Conservation (phyloP, 30 jellyfish, hydroid and myxozoan species). For the Hydractinia echinata region DNA sequence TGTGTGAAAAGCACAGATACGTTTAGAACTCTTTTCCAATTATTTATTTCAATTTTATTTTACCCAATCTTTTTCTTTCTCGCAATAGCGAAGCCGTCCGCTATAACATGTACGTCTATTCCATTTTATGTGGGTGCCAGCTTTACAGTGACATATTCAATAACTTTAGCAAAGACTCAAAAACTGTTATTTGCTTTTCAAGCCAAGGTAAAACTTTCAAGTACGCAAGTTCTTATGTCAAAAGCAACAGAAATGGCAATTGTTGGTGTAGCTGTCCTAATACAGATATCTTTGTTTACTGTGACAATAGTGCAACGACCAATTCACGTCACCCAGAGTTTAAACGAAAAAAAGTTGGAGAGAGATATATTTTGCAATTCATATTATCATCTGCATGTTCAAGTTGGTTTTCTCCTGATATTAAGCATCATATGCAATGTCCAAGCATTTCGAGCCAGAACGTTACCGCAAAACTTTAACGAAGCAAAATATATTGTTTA, state of each 20-base stretch:
- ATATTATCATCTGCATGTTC: neutral
- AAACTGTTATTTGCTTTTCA: neutral
- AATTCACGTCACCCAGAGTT: neutral
- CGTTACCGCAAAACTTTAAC: constrained; percentile 8
- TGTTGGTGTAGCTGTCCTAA: neutral
- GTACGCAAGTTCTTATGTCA: neutral
- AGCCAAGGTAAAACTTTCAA: neutral
- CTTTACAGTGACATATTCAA: neutral
- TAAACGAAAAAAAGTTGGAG: neutral
- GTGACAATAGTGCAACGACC: neutral
- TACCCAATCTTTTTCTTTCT: neutral
- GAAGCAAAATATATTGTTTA: constrained; percentile 16
- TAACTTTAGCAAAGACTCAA: constrained; percentile 7
- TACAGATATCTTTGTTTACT: neutral
- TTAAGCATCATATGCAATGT: neutral
- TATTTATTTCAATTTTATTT: neutral
- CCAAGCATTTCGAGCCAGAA: constrained; percentile 2
- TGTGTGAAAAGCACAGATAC: neutral
- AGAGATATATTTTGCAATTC: neutral
- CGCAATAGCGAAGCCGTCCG: neutral
- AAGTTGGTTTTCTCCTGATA: neutral
- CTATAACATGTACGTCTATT: neutral
- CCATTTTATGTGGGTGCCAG: neutral
- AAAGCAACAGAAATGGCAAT: neutral
- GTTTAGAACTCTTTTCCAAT: neutral